phyloP scores from a whole-genome alignment of 2,113 vertebrate genomes.

The Trochalopteron elliotii region DNA sequence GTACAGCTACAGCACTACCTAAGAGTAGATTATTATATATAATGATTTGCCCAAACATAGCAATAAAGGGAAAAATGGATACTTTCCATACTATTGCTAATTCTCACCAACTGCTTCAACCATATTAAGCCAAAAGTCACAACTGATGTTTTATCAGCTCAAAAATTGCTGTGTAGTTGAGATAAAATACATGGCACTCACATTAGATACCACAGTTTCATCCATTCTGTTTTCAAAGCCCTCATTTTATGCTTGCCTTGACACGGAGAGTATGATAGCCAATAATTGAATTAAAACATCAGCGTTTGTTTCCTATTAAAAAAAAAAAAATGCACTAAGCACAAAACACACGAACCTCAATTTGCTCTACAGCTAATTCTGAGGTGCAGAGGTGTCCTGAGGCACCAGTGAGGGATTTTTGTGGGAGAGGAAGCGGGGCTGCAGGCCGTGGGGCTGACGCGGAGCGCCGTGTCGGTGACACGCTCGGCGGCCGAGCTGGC shows the following conservation, averaged over 20 bases:
- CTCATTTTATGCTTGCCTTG: not conserved
- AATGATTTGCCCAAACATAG: not conserved
- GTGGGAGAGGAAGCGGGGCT: not conserved
- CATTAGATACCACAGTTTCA: not conserved
- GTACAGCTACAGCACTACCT: not conserved
- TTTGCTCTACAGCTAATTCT: not conserved
- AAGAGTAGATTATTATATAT: not conserved
- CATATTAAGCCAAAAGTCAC: not conserved
- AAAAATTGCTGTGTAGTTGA: not conserved
- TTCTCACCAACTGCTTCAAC: not conserved
- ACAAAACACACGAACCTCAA: not conserved
- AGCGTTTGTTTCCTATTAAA: not conserved
- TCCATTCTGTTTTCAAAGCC: not conserved
- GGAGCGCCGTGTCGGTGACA: slow-evolving; percentile 6
- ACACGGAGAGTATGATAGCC: not conserved
- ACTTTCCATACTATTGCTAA: not conserved
- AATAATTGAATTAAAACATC: not conserved
- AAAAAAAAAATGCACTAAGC: not conserved
- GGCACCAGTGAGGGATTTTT: not conserved
- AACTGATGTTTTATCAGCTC: not conserved
- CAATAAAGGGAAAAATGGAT: not conserved
- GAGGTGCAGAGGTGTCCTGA: not conserved
- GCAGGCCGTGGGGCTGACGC: not conserved
- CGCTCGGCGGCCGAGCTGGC: not conserved
- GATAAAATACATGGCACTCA: not conserved